phyloP scores from a whole-genome alignment of 1,140 invertebrate genomes.

The Drosophila sulfurigaster region DNA sequence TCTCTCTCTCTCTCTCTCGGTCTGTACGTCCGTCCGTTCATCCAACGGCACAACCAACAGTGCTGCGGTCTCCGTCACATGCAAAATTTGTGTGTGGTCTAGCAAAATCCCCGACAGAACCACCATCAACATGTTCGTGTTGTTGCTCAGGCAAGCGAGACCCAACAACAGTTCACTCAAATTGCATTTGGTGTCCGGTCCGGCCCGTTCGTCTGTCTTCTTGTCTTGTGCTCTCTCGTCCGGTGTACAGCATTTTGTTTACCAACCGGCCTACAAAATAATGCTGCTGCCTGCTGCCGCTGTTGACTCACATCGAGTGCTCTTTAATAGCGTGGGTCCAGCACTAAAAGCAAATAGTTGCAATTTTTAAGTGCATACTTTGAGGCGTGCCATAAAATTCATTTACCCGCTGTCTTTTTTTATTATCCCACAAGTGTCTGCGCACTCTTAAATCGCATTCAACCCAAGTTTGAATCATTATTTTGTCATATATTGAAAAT shows the following conservation, averaged over 20 bases:
- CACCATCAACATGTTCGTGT: slow-evolving; percentile 36
- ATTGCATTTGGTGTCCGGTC: slow-evolving; percentile 75
- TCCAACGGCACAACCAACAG: slow-evolving; percentile 1
- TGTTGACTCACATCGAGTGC: slow-evolving; percentile 1
- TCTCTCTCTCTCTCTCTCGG: too few relatives aligned
- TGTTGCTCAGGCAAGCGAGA: slow-evolving; percentile 73
- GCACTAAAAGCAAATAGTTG: slow-evolving; percentile 44
- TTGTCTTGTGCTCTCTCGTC: slow-evolving; percentile 1
- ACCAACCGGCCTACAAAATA: slow-evolving; percentile 49
- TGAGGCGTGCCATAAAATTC: slow-evolving; percentile 33
- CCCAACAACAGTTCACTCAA: slow-evolving; percentile 78
- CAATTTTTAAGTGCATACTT: slow-evolving; percentile 40
- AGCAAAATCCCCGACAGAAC: slow-evolving; percentile 39
- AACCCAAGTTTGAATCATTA: slow-evolving; percentile 33
- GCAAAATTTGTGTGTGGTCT: slow-evolving; percentile 65
- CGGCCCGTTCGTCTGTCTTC: slow-evolving; percentile 6
- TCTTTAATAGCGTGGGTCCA: slow-evolving; percentile 19
- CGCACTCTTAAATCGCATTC: slow-evolving; percentile 22
- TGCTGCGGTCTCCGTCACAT: slow-evolving; percentile 58
- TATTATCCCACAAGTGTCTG: slow-evolving; percentile 18
- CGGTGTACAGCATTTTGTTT: slow-evolving; percentile 47
- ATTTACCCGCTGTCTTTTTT: slow-evolving; percentile 5
- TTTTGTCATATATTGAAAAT: slow-evolving; percentile 20
- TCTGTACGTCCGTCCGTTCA: slow-evolving; percentile 3
- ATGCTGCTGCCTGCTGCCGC: slow-evolving; percentile 1